Evolutionary conservation across 35 echinoderm and acorn worm species (phyloP).

Genomic region (Diadema setosum): DNA sequence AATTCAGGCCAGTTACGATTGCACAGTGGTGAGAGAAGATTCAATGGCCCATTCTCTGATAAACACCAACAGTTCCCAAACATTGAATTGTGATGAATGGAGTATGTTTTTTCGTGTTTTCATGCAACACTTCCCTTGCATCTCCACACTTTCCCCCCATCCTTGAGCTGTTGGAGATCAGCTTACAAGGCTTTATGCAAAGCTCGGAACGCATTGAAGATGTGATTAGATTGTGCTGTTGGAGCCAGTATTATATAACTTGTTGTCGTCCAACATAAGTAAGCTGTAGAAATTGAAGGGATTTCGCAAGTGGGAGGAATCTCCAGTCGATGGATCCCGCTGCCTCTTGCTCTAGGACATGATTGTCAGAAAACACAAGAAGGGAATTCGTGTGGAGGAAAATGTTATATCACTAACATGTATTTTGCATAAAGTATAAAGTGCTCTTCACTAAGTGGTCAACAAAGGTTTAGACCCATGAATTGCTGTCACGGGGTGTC

Average conservation of each 20-base stretch:
- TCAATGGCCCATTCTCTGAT: background rate
- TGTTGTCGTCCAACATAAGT: background rate
- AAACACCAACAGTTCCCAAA: background rate
- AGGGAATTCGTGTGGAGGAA: background rate
- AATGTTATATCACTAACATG: background rate
- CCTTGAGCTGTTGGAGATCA: background rate
- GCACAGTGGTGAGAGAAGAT: background rate
- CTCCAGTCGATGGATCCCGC: too few relatives aligned
- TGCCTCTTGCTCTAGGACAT: background rate
- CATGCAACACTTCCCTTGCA: background rate
- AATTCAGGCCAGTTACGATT: background rate
- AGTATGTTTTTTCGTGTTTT: background rate
- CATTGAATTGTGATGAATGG: background rate
- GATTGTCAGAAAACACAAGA: background rate
- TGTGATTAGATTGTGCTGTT: background rate
- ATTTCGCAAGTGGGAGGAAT: background rate
- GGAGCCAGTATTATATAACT: background rate
- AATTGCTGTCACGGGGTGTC: background rate
- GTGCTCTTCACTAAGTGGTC: background rate
- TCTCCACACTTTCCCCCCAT: background rate
- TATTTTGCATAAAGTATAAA: background rate
- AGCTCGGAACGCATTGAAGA: background rate
- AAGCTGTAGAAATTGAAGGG: background rate
- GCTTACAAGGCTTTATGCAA: background rate
- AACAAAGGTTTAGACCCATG: background rate